phyloP scores from a whole-genome alignment of 2,797 vertebrate genomes.

The Scleropages formosus region DNA sequence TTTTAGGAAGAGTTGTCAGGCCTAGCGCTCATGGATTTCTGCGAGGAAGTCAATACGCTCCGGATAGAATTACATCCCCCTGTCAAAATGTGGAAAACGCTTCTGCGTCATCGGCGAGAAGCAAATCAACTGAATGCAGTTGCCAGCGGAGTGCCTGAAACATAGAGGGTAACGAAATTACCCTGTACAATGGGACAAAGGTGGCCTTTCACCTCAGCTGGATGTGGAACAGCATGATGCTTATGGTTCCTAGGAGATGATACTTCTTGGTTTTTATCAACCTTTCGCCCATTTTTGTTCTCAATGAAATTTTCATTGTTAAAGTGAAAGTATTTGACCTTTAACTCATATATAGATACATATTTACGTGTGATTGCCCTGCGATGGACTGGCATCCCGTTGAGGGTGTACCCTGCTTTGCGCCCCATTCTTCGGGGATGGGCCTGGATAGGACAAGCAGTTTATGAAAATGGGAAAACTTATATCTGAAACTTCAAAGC shows the following conservation, averaged over 20 bases:
- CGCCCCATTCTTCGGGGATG: no score
- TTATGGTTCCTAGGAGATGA: background rate
- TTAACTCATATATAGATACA: background rate
- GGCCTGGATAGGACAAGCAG: background rate
- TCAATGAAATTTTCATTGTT: background rate
- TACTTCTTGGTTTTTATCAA: slow-evolving; percentile 8
- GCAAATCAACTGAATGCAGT: slow-evolving; percentile 72
- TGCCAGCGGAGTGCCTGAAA: slow-evolving; percentile 32
- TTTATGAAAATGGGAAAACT: background rate
- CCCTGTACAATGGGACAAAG: background rate
- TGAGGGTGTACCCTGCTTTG: no score
- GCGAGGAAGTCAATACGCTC: slow-evolving; percentile 68
- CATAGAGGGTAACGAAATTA: background rate
- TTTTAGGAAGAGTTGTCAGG: slow-evolving; percentile 70
- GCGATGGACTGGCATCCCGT: no score
- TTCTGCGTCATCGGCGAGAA: slow-evolving; percentile 70
- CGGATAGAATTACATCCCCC: slow-evolving; percentile 79
- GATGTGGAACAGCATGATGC: background rate
- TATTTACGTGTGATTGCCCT: no score
- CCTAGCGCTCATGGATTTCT: slow-evolving; percentile 66
- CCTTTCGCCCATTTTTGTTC: background rate
- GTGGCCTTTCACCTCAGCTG: slow-evolving; percentile 8
- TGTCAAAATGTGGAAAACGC: slow-evolving; percentile 77
- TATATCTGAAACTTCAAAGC: background rate
- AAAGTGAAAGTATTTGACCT: slow-evolving; percentile 30